phyloP scores from a whole-genome alignment of 2,797 vertebrate species.

The Cossypha niveicapilla region DNA sequence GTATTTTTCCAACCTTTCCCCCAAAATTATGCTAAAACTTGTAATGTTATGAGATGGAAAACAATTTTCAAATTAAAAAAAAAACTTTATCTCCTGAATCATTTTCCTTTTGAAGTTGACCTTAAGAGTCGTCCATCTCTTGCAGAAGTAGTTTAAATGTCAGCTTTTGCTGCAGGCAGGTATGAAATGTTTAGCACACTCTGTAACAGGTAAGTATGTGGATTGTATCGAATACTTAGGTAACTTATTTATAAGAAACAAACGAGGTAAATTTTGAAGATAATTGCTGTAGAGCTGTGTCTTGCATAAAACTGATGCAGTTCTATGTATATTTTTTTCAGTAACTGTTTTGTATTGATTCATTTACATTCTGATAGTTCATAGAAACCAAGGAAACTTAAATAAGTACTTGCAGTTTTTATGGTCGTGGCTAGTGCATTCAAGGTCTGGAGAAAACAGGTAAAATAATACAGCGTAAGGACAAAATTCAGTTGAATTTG shows the following conservation, averaged over 20 bases:
- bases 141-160: background rate
- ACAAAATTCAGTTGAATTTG: background rate
- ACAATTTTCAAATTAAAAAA: background rate
- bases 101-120: background rate
- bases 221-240: background rate
- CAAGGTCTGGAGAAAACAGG: background rate
- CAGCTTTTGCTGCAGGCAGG: background rate
- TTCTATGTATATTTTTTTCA: background rate
- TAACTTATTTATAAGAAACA: conserved; percentile 7
- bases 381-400: background rate
- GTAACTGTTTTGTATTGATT: background rate
- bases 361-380: background rate
- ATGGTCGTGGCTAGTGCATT: background rate
- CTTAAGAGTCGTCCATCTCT: background rate
- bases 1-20: background rate
- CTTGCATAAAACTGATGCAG: background rate
- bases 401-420: background rate
- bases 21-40: background rate
- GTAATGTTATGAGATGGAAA: background rate
- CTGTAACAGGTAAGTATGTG: background rate
- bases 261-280: background rate
- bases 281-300: background rate
- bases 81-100: background rate
- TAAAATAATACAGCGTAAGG: background rate
- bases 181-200: background rate